phyloP scores from a whole-genome alignment of 2,888 invertebrate species.

The Lumbricus terrestris region DNA sequence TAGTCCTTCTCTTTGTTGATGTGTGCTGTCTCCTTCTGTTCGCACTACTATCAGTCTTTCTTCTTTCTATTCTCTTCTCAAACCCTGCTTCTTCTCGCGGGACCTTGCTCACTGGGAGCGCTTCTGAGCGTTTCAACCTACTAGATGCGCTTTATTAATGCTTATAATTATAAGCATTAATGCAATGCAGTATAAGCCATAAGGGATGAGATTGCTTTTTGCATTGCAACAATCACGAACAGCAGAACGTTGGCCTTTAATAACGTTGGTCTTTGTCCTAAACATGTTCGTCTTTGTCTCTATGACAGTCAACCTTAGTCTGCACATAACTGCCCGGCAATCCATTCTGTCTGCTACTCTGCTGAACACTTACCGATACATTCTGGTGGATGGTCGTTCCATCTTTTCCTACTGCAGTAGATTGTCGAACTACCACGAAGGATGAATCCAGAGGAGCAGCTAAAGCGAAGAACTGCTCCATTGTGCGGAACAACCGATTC shows the following conservation, averaged over 20 bases:
- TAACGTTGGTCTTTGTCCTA: background rate
- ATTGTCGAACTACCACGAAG: background rate
- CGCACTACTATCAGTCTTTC: no score
- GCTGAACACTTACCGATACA: background rate
- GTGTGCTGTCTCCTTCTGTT: no score
- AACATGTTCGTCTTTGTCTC: background rate
- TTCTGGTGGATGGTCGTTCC: background rate
- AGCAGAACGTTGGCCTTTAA: background rate
- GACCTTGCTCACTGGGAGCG: no score
- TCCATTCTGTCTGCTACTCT: background rate
- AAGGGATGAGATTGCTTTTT: no score
- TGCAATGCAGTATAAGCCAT: no score
- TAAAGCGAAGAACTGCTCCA: background rate
- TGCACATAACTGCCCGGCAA: background rate
- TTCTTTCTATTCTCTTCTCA: no score
- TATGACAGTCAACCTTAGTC: background rate
- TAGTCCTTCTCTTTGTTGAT: no score
- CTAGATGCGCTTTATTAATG: no score
- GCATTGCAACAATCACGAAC: background rate
- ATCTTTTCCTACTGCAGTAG: background rate
- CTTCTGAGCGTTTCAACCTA: no score
- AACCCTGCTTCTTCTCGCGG: no score
- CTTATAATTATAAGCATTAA: no score
- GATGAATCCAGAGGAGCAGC: background rate
- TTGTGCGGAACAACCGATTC: background rate